Evolutionary conservation across 2,888 invertebrate genomes (phyloP).

Genomic region (Dusona sp.): DNA sequence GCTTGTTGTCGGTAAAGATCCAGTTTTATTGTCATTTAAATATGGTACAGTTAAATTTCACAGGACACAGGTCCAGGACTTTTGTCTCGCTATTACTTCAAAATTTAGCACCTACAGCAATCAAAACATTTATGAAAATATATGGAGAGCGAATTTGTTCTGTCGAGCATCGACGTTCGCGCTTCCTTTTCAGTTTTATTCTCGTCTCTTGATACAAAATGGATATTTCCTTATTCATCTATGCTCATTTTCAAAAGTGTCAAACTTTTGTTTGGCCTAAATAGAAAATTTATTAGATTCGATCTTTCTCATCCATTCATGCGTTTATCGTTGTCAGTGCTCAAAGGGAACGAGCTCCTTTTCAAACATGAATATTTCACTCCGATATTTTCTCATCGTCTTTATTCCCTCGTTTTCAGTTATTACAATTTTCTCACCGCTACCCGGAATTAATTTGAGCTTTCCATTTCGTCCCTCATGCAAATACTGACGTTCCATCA

Average conservation of each 20-base stretch:
- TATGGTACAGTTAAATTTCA: too few relatives aligned
- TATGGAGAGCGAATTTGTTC: too few relatives aligned
- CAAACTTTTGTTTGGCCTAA: neutral
- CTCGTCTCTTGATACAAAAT: neutral
- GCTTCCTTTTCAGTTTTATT: neutral
- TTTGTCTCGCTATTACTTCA: too few relatives aligned
- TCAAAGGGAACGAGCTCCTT: neutral
- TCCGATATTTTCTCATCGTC: neutral
- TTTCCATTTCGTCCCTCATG: conserved; percentile 32
- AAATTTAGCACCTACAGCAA: too few relatives aligned
- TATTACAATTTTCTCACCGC: neutral
- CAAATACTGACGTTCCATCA: conserved; percentile 2
- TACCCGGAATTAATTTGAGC: conserved; percentile 11
- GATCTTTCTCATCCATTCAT: neutral
- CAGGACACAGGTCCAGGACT: too few relatives aligned
- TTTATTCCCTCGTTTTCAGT: neutral
- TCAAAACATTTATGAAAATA: too few relatives aligned
- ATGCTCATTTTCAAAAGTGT: neutral
- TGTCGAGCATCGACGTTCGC: too few relatives aligned
- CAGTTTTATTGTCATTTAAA: too few relatives aligned
- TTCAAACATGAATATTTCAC: conserved; percentile 31
- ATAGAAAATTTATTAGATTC: neutral
- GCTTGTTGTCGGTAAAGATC: too few relatives aligned
- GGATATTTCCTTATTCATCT: neutral
- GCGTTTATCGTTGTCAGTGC: neutral